Evolutionary conservation across 1,140 invertebrate genomes (phyloP).

Genomic region (Aphelinus atriplicis): DNA sequence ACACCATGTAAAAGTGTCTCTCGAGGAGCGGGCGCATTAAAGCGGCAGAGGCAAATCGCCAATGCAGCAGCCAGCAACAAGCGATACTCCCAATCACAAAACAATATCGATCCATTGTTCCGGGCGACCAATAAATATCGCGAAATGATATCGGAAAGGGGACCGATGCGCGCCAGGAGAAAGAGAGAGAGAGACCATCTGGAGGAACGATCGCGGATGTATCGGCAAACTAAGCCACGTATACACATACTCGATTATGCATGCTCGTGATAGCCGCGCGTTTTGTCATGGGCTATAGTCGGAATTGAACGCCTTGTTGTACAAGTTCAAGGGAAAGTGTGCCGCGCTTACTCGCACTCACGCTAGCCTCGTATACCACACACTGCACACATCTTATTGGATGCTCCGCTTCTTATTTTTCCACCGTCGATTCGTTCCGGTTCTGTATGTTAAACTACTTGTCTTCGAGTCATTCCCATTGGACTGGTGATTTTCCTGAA

Average conservation of each 20-base stretch:
- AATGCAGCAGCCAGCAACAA: conserved; percentile 33
- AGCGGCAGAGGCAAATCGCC: conserved; percentile 37
- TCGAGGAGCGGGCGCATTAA: conserved; percentile 13
- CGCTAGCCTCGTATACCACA: too few relatives aligned
- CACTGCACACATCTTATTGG: too few relatives aligned
- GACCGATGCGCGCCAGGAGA: conserved; percentile 29
- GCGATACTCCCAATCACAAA: conserved; percentile 61
- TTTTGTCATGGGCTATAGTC: conserved; percentile 8
- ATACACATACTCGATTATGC: background rate
- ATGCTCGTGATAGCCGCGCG: conserved; percentile 25
- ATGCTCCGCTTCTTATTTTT: too few relatives aligned
- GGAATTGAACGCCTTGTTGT: too few relatives aligned
- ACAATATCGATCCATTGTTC: conserved; percentile 68
- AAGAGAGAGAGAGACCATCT: conserved; percentile 22
- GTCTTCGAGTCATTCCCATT: too few relatives aligned
- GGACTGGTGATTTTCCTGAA: too few relatives aligned
- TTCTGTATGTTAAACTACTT: too few relatives aligned
- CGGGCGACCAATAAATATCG: conserved; percentile 61
- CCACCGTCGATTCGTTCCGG: too few relatives aligned
- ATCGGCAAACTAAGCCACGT: background rate
- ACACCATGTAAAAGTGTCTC: conserved; percentile 4
- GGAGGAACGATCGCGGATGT: conserved; percentile 16
- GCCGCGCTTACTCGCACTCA: too few relatives aligned
- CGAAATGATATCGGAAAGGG: conserved; percentile 54
- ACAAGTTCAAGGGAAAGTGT: too few relatives aligned